These are phyloP conservation scores for Tipula unca DNA, from an alignment of 2,888 invertebrate genomes.

Conservation along the genomic window DNA sequence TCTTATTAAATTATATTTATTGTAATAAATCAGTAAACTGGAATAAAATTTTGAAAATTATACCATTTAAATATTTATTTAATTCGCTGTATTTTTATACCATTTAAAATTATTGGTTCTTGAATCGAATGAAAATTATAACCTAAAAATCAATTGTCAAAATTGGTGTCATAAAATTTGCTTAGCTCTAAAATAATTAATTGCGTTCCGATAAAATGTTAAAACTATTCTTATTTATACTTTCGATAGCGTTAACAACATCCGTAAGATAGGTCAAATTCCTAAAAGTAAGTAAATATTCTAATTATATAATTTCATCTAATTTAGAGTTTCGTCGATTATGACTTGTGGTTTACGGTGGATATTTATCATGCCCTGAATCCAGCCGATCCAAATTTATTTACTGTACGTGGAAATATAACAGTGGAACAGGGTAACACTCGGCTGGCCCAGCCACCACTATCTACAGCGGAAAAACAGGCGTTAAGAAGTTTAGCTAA, in stretches of 20 bases:
- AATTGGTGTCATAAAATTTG: not conserved
- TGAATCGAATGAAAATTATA: not conserved
- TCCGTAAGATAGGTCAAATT: not conserved
- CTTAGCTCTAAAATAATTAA: not conserved
- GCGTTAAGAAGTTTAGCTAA: constrained; percentile 44
- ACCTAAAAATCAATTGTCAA: not conserved
- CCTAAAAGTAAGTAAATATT: not conserved
- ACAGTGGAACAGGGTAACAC: constrained; percentile 42
- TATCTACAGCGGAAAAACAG: constrained; percentile 44
- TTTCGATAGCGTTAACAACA: not conserved
- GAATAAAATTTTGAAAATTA: not conserved
- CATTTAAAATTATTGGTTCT: not conserved
- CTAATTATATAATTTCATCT: not conserved
- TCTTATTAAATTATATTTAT: not conserved
- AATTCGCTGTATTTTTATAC: not conserved
- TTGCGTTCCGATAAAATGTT: not conserved
- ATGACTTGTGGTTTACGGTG: constrained; percentile 65
- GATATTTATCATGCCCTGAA: constrained; percentile 61
- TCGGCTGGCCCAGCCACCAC: constrained; percentile 51
- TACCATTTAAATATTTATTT: not conserved
- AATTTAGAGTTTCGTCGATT: constrained; percentile 37
- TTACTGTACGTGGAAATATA: constrained; percentile 58
- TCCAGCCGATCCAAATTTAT: constrained; percentile 45
- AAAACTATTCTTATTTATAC: not conserved
- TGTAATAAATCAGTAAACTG: not conserved